Percentiles rank a stretch among this genome's conserved stretches.
Evolutionary conservation across 2,797 vertebrate species (phyloP).

Genomic region (Gymnothorax javanicus): DNA sequence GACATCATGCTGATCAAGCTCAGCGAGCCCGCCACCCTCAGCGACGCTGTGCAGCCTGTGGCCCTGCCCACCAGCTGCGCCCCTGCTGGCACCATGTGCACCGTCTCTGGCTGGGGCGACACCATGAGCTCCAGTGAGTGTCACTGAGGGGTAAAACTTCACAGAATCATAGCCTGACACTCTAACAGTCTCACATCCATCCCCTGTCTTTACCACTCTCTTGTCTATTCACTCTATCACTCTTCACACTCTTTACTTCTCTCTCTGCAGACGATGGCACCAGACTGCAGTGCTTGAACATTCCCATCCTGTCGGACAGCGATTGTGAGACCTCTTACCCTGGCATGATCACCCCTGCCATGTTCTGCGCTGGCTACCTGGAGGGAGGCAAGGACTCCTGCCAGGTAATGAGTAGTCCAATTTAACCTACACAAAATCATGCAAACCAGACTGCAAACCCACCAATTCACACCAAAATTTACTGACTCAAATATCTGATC

Average conservation of each 20-base stretch:
- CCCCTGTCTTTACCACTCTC: not conserved
- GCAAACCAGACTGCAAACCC: not conserved
- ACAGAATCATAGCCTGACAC: not conserved
- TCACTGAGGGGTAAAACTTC: not conserved
- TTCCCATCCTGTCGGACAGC: not conserved
- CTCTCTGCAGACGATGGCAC: conserved; percentile 34
- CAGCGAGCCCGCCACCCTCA: conserved; percentile 54
- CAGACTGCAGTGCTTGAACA: not conserved
- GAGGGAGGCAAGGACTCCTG: conserved; percentile 60
- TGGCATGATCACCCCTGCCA: conserved; percentile 35
- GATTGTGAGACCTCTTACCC: not conserved
- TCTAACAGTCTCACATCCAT: not conserved
- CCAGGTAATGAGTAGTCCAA: not conserved
- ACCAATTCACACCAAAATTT: not conserved
- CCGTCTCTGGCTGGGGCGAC: conserved; percentile 82
- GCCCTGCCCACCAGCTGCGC: conserved; percentile 67
- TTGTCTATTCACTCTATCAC: not conserved
- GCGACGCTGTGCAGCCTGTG: conserved; percentile 48
- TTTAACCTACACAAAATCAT: not conserved
- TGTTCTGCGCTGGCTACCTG: conserved; percentile 77
- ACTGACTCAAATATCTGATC: not conserved
- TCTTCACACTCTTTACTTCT: not conserved
- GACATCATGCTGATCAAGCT: conserved; percentile 82
- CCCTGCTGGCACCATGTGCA: conserved; percentile 61
- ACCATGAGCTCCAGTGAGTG: conserved; percentile 55